A percentile compares a stretch with the other conserved stretches of the same genome.
Conservation (phyloP, 2,888 invertebrate species). For the Periphyllus acericola region DNA sequence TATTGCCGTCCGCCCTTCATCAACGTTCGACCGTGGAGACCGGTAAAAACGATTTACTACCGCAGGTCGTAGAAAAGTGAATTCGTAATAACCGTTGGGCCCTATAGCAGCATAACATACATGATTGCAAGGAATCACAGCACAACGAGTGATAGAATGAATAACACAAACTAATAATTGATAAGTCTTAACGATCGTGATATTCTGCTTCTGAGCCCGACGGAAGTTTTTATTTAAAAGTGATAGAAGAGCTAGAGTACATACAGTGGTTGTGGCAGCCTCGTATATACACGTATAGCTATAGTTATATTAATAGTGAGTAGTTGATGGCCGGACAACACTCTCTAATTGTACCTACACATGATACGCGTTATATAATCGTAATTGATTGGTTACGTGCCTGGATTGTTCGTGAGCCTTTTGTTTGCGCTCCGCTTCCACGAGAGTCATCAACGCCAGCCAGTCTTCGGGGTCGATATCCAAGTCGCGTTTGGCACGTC, state of each 20-base stretch:
- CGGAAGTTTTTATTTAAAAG: background rate
- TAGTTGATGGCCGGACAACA: background rate
- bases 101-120: too few relatives aligned
- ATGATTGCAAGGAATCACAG: too few relatives aligned
- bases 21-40: background rate
- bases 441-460: conserved; percentile 67
- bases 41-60: background rate
- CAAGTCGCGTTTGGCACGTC: conserved; percentile 66
- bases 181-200: too few relatives aligned
- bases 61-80: background rate
- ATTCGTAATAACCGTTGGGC: too few relatives aligned
- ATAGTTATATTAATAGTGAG: background rate
- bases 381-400: conserved; percentile 47
- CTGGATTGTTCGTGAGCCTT: conserved; percentile 65
- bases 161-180: too few relatives aligned
- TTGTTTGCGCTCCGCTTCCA: conserved; percentile 67
- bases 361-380: conserved; percentile 3
- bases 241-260: too few relatives aligned
- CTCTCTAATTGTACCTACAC: background rate
- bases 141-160: too few relatives aligned
- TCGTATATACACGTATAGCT: too few relatives aligned
- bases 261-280: too few relatives aligned
- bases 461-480: conserved; percentile 67
- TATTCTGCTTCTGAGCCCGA: too few relatives aligned
- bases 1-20: background rate